These are phyloP conservation scores for Rhinolophus ferrumequinum DNA, from an alignment of 2,113 vertebrate species.

Conservation along the genomic window DNA sequence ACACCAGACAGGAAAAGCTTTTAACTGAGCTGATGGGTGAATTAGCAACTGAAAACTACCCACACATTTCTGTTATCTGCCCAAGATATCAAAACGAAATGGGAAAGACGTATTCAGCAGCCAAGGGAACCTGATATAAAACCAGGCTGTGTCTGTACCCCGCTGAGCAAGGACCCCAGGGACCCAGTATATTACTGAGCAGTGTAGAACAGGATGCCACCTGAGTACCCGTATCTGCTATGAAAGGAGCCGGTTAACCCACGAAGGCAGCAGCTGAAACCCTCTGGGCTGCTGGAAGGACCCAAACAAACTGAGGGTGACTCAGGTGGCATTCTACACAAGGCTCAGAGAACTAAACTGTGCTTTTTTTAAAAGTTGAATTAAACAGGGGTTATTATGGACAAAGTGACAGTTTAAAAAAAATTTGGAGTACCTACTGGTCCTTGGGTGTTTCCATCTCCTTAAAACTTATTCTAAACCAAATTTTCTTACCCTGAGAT, in stretches of 20 bases:
- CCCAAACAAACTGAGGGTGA: neutral
- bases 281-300: neutral
- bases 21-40: neutral
- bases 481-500: neutral
- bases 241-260: neutral
- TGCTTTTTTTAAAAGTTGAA: neutral
- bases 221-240: accelerated
- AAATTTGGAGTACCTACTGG: neutral
- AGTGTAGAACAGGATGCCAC: too few relatives aligned
- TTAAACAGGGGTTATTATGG: neutral
- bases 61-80: neutral
- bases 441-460: neutral
- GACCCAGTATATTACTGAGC: neutral
- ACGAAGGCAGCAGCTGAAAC: neutral
- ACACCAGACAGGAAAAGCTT: neutral
- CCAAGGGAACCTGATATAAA: neutral
- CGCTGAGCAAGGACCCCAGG: neutral
- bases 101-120: neutral
- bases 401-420: neutral
- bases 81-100: neutral
- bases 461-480: neutral
- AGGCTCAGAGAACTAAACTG: neutral
- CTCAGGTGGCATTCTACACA: neutral
- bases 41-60: neutral
- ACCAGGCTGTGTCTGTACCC: neutral